phyloP scores from a whole-genome alignment of 64 coral and sea anemone species.

The Porites lutea region DNA sequence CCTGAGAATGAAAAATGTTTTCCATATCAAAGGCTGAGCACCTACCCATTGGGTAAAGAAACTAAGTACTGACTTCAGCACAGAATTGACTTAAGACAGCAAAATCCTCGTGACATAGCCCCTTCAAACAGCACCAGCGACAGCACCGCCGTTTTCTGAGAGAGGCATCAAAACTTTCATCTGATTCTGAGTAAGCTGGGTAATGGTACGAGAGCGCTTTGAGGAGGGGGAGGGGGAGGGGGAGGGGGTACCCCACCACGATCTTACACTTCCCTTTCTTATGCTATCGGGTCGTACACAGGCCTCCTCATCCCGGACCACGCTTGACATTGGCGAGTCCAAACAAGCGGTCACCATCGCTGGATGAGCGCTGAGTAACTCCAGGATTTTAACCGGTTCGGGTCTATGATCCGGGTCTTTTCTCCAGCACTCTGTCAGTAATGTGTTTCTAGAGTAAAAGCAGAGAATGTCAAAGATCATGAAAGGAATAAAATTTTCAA shows the following conservation, averaged over 20 bases:
- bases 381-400: slow-evolving; percentile 60
- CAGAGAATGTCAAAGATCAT: not conserved
- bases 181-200: not conserved
- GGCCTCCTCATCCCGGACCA: slow-evolving; percentile 64
- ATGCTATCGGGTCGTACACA: slow-evolving; percentile 9
- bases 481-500: not conserved
- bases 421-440: slow-evolving; percentile 72
- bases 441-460: not conserved
- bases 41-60: too few relatives aligned
- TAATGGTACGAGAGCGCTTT: not conserved
- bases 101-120: too few relatives aligned
- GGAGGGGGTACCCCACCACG: not conserved
- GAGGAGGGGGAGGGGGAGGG: not conserved
- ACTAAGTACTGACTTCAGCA: too few relatives aligned
- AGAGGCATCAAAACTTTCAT: slow-evolving; percentile 14
- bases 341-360: slow-evolving; percentile 75
- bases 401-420: slow-evolving; percentile 64
- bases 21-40: too few relatives aligned
- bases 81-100: too few relatives aligned
- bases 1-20: too few relatives aligned
- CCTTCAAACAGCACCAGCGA: not conserved
- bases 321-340: slow-evolving; percentile 73
- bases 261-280: not conserved
- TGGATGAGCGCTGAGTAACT: slow-evolving; percentile 36
- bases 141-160: not conserved